A percentile compares a stretch with the other conserved stretches of the same genome.
Conservation (phyloP, 2,888 invertebrate species). For the Drosophila suboccidentalis region DNA sequence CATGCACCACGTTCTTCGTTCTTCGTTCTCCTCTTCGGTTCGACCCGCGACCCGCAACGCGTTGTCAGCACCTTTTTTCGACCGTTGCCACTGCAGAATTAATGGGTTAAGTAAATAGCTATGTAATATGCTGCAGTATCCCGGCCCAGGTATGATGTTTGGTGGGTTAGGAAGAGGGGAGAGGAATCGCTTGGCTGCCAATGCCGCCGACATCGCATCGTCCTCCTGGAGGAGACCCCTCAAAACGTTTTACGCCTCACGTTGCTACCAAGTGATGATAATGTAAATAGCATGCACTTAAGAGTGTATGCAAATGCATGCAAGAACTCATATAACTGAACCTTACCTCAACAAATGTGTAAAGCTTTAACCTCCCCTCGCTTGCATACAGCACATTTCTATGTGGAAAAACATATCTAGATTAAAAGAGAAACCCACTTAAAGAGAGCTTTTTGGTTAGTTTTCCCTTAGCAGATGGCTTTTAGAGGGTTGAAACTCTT, state of each 20-base stretch:
- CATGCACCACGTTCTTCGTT: conserved; percentile 25
- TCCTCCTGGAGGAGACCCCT: conserved; percentile 9
- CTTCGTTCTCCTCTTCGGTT: neutral
- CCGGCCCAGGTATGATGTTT: conserved; percentile 3
- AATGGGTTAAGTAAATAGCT: conserved; percentile 79
- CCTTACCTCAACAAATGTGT: conserved; percentile 2
- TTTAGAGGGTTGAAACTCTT: neutral
- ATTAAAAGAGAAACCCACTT: neutral
- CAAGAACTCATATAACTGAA: conserved; percentile 23
- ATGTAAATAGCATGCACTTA: conserved; percentile 30
- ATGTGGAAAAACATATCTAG: neutral
- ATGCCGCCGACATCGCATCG: conserved; percentile 8
- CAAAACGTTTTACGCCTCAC: conserved; percentile 16
- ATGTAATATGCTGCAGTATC: conserved; percentile 60
- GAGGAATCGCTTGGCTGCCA: conserved; percentile 48
- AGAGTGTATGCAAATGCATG: conserved; percentile 22
- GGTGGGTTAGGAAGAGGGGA: conserved; percentile 18
- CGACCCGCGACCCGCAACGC: conserved; percentile 22
- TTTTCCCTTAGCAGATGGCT: neutral
- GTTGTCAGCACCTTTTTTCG: conserved; percentile 66
- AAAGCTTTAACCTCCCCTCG: conserved; percentile 18
- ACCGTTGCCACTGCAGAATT: conserved; percentile 60
- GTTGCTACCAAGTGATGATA: conserved; percentile 25
- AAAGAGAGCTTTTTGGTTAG: neutral
- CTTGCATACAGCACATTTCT: neutral